phyloP scores from a whole-genome alignment of 2,888 invertebrate genomes.

The Protula sp. region DNA sequence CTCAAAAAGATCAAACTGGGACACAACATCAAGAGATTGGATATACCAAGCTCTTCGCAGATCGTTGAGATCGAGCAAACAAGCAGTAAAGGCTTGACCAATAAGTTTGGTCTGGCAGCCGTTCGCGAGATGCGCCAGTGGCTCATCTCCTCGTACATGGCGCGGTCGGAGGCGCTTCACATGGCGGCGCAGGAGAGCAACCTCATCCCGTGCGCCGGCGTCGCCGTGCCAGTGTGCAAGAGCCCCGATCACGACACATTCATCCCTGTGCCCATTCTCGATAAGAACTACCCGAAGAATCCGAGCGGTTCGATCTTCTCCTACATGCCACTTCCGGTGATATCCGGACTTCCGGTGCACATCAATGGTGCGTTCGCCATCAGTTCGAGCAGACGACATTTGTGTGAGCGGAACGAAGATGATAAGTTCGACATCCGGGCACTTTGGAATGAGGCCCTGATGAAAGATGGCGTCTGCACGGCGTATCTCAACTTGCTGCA shows the following conservation, averaged over 20 bases:
- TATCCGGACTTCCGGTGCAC: conserved; percentile 35
- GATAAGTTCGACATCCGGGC: conserved; percentile 30
- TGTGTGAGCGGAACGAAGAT: conserved; percentile 33
- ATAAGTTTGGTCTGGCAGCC: conserved; percentile 4
- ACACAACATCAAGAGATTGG: background rate
- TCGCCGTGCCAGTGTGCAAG: conserved; percentile 28
- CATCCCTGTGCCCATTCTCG: conserved; percentile 7
- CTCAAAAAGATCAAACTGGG: conserved; percentile 5
- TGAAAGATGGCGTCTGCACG: conserved; percentile 24
- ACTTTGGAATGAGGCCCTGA: conserved; percentile 33
- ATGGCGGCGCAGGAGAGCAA: conserved; percentile 24
- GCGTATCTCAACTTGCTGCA: conserved; percentile 27
- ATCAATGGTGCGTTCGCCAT: conserved; percentile 44
- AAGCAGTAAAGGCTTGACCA: background rate
- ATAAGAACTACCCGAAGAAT: background rate
- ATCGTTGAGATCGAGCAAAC: background rate
- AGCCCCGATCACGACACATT: conserved; percentile 3
- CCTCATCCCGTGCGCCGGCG: conserved; percentile 30
- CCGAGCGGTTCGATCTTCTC: conserved; percentile 32
- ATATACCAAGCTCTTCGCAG: conserved; percentile 1
- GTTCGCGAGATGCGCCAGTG: conserved; percentile 12
- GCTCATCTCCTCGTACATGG: conserved; percentile 22
- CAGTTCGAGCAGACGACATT: conserved; percentile 33
- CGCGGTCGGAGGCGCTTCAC: conserved; percentile 18
- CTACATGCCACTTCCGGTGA: conserved; percentile 40